Conservation (phyloP, 2,113 vertebrate genomes). For the Sander lucioperca region DNA sequence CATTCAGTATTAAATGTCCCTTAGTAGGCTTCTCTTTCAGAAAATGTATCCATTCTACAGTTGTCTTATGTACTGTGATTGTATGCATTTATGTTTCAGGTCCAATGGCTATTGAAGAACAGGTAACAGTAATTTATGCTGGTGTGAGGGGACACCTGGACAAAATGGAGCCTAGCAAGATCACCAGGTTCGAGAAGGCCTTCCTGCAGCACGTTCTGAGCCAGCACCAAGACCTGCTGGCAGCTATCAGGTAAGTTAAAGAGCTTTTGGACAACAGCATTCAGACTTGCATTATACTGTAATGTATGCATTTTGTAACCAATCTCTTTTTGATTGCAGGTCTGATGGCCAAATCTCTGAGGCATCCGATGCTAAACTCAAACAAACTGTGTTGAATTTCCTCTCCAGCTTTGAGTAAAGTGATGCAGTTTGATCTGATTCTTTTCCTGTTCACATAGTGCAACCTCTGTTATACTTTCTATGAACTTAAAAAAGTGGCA, state of each 20-base stretch:
- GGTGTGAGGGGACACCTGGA: slow-evolving; percentile 96
- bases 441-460: slow-evolving; percentile 63
- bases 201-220: slow-evolving; percentile 93
- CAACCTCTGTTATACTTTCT: slow-evolving; percentile 61
- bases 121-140: slow-evolving; percentile 96
- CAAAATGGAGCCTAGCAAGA: slow-evolving; percentile 98
- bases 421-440: slow-evolving; percentile 26
- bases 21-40: neutral
- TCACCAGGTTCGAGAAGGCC: slow-evolving; percentile 94
- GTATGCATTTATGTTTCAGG: slow-evolving; percentile 75
- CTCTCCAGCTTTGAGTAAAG: slow-evolving; percentile 82
- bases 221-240: slow-evolving; percentile 92
- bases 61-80: neutral
- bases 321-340: slow-evolving; percentile 79
- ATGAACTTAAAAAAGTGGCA: slow-evolving; percentile 66
- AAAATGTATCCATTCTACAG: neutral
- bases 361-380: slow-evolving; percentile 91
- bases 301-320: neutral
- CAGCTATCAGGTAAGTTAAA: slow-evolving; percentile 87
- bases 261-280: neutral
- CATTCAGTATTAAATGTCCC: no score
- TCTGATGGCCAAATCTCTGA: slow-evolving; percentile 94
- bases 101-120: slow-evolving; percentile 98
- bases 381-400: slow-evolving; percentile 92
- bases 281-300: no score